These are phyloP conservation scores for Sthenelais limicola DNA, from an alignment of 2,888 invertebrate species.

Conservation along the genomic window DNA sequence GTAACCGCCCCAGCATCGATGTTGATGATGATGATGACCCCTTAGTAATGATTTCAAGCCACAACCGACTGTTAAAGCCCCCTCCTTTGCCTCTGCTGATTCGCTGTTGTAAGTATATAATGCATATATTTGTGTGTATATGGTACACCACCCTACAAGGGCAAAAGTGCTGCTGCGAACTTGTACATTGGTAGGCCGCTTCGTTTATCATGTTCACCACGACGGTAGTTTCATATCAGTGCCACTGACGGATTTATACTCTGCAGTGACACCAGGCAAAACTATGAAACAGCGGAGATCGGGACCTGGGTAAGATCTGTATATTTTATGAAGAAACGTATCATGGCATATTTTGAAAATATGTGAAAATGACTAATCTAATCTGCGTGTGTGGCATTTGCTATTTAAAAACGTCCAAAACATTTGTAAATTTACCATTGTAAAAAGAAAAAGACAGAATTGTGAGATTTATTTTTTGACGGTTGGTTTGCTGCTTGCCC, in stretches of 20 bases:
- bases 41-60: too few relatives aligned
- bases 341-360: constrained; percentile 26
- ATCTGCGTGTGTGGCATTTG: constrained; percentile 33
- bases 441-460: constrained; percentile 29
- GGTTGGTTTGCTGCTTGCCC: constrained; percentile 37
- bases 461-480: constrained; percentile 38
- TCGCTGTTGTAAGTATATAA: constrained; percentile 35
- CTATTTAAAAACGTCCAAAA: constrained; percentile 39
- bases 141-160: constrained; percentile 35
- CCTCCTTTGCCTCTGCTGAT: constrained; percentile 40
- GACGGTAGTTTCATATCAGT: not conserved
- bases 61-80: too few relatives aligned
- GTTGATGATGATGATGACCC: too few relatives aligned
- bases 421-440: constrained; percentile 38
- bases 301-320: constrained; percentile 17
- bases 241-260: constrained; percentile 3
- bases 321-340: constrained; percentile 33
- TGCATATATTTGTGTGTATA: constrained; percentile 18
- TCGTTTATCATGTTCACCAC: not conserved
- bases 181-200: constrained; percentile 36
- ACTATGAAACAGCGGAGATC: not conserved
- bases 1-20: too few relatives aligned
- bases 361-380: constrained; percentile 22
- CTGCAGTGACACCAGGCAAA: not conserved
- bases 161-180: constrained; percentile 38